Evolutionary conservation across 2,113 vertebrate species (phyloP), one percentile per base, ranked within the genome.

Genomic region (Corythornis vintsioides): DNA sequence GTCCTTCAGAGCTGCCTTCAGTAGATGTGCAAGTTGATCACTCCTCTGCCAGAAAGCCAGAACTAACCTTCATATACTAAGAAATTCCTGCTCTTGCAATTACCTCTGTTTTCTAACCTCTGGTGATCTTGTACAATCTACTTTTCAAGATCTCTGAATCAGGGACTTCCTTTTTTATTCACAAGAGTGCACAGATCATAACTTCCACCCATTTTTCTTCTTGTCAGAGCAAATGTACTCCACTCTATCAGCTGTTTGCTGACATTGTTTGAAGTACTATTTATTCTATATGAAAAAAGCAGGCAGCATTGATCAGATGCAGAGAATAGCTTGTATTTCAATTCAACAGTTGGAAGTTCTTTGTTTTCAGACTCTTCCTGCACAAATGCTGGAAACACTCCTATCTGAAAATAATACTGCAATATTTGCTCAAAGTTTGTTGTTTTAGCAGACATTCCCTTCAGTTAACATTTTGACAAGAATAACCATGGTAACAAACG

Each of bases 401-500:
- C 29, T 79, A 13, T 61, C 52, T 83, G 86, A 93, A 96, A 93
- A 91, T 43, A 50, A 50, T 6, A 76, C 40, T 15, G 31, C 38
- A 72, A 15, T 79, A 78, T 78, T 90, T 92, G 74, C n/a, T 55
- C n/a, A 6, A 79, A 87, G 82, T 93, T 92, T 90, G 81, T 93
- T 94, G 74, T 85, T 92, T 83, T 64, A 90, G 89, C 64, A 92
- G 87, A 72, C 45, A 73, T 33, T 45, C 63, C 48, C 3, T 10
- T 61, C 90, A 93, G 70, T 91, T 85, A 90, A 86, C 84, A 35
- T 94, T 93, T 95, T 85, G 71, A 83, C 94, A 69, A 45, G 52
- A 94, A 91, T 85, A 93, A 73, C 94, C 71, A 89, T 92, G 59
- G 91, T 59, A 89, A 95, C 91, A 83, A 90, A 89, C 0, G 6